Evolutionary conservation across 2,797 vertebrate species (phyloP).

Genomic region (Gallirallus australis): DNA sequence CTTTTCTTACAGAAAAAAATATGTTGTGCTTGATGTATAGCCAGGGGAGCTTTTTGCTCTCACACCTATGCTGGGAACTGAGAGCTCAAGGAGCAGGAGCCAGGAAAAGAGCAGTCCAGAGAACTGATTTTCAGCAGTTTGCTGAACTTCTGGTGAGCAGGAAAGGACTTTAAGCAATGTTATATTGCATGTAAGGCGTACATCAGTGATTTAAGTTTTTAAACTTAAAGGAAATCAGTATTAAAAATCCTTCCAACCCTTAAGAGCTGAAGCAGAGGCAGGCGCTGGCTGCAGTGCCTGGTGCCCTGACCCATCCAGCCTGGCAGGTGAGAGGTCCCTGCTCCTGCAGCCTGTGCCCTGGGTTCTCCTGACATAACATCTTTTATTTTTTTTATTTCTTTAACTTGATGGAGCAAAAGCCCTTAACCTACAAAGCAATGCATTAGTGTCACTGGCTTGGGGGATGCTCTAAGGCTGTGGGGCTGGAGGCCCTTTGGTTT

Average conservation of each 20-base stretch:
- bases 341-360: neutral
- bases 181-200: neutral
- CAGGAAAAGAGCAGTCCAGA: neutral
- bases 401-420: neutral
- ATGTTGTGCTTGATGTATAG: slow-evolving; percentile 62
- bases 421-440: fast-evolving
- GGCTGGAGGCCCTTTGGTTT: neutral
- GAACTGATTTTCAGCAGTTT: neutral
- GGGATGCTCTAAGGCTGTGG: neutral
- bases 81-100: neutral
- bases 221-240: neutral
- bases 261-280: neutral
- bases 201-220: neutral
- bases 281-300: fast-evolving
- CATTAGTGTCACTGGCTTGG: neutral
- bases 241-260: neutral
- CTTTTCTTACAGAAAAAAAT: slow-evolving; percentile 86
- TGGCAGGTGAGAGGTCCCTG: neutral
- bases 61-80: neutral
- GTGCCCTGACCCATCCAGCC: fast-evolving
- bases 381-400: fast-evolving
- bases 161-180: neutral
- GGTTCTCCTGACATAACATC: neutral
- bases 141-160: neutral
- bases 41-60: neutral